phyloP scores from a whole-genome alignment of 2,888 invertebrate genomes.

The Oscheius onirici region DNA sequence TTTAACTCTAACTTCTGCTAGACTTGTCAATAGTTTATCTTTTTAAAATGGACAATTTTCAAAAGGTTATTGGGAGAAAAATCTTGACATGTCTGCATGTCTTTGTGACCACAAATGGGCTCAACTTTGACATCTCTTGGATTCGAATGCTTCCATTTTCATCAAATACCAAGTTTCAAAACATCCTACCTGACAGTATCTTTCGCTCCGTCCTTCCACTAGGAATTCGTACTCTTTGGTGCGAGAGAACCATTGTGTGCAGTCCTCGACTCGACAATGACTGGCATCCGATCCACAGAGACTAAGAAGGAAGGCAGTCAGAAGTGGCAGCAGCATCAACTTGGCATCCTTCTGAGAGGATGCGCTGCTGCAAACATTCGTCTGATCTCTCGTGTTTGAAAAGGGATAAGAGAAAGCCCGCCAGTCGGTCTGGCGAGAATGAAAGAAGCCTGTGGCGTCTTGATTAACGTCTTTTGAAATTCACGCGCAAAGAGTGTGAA shows the following conservation, averaged over 20 bases:
- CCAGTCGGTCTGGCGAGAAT: slow-evolving; percentile 7
- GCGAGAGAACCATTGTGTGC: slow-evolving; percentile 46
- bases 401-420: background rate
- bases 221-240: slow-evolving; percentile 54
- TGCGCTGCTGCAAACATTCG: no score
- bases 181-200: slow-evolving; percentile 50
- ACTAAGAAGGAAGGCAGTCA: slow-evolving; percentile 4
- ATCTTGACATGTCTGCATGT: no score
- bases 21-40: no score
- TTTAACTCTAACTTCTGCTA: no score
- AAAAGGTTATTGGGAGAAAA: no score
- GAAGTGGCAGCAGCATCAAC: slow-evolving; percentile 24
- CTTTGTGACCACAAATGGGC: no score
- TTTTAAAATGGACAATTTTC: no score
- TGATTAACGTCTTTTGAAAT: slow-evolving; percentile 9
- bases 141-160: no score
- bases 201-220: slow-evolving; percentile 26
- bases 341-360: slow-evolving; percentile 24
- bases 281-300: background rate
- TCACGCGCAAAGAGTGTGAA: background rate
- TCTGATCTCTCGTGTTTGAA: background rate
- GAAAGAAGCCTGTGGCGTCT: slow-evolving; percentile 3
- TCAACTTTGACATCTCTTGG: no score
- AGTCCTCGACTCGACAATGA: slow-evolving; percentile 49
- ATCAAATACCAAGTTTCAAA: no score